Conservation (phyloP, 1,140 invertebrate genomes). For the Belonocnema kinseyi region DNA sequence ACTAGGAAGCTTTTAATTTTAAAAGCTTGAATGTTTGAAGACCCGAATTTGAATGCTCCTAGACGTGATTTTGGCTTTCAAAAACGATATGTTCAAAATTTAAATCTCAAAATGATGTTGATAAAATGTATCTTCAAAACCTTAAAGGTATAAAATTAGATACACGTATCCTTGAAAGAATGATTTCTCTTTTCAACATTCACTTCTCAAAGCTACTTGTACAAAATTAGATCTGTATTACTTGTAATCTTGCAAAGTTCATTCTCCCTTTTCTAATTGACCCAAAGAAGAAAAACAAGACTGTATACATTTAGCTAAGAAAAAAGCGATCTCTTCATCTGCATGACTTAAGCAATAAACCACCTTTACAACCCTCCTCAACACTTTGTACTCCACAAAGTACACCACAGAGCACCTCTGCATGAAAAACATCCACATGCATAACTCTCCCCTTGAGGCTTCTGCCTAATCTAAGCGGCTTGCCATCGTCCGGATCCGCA, state of each 20-base stretch:
- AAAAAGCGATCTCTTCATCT: neutral
- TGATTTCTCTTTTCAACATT: too few relatives aligned
- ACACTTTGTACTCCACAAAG: constrained; percentile 20
- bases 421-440: constrained; percentile 21
- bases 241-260: neutral
- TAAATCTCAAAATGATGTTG: too few relatives aligned
- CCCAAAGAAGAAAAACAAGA: neutral
- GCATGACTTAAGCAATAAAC: constrained; percentile 10
- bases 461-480: constrained; percentile 26
- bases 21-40: too few relatives aligned
- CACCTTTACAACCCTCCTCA: constrained; percentile 13
- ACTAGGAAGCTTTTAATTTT: too few relatives aligned
- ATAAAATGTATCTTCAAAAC: too few relatives aligned
- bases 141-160: too few relatives aligned
- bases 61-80: too few relatives aligned
- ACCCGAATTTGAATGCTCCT: too few relatives aligned
- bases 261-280: neutral
- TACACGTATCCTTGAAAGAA: too few relatives aligned
- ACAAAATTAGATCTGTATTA: too few relatives aligned
- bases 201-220: too few relatives aligned
- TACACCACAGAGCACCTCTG: constrained; percentile 7
- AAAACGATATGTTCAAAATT: too few relatives aligned
- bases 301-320: neutral
- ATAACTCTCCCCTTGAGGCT: constrained; percentile 22
- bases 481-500: neutral